phyloP scores from a whole-genome alignment of 2,113 vertebrate species.

The Proteles cristata region DNA sequence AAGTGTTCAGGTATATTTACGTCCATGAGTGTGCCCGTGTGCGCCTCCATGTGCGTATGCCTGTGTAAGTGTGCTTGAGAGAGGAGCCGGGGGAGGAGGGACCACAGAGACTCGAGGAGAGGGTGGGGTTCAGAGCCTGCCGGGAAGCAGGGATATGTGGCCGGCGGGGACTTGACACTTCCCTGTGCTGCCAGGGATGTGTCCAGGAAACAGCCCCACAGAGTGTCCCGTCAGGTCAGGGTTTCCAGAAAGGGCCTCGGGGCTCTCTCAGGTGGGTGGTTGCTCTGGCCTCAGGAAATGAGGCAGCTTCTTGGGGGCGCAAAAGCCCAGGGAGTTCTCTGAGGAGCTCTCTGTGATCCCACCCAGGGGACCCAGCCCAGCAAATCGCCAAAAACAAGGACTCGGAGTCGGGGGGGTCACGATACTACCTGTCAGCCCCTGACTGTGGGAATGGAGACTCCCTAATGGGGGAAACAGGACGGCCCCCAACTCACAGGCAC shows the following conservation, averaged over 20 bases:
- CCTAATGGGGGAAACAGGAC: neutral
- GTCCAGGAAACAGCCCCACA: neutral
- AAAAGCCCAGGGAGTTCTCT: neutral
- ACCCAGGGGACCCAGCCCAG: neutral
- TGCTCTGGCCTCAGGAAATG: neutral
- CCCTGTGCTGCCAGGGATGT: neutral
- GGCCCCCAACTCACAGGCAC: too few relatives aligned
- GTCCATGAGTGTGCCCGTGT: neutral
- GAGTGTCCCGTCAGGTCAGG: too few relatives aligned
- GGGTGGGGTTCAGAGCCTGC: neutral
- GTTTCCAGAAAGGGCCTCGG: neutral
- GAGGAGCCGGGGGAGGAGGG: neutral
- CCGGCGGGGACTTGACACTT: neutral
- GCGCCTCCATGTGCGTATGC: too few relatives aligned
- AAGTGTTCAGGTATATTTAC: neutral
- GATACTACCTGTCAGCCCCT: neutral
- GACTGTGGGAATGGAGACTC: accelerated
- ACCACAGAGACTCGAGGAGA: neutral
- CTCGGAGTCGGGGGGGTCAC: too few relatives aligned
- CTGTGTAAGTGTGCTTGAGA: neutral
- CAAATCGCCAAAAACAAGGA: accelerated
- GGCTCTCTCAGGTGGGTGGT: neutral
- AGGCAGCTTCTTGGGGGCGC: neutral
- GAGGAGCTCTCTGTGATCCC: neutral
- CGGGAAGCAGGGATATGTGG: neutral